Evolutionary conservation across 2,888 invertebrate species (phyloP), one percentile per base, ranked within the genome.

Genomic region (Dryobota labecula): DNA sequence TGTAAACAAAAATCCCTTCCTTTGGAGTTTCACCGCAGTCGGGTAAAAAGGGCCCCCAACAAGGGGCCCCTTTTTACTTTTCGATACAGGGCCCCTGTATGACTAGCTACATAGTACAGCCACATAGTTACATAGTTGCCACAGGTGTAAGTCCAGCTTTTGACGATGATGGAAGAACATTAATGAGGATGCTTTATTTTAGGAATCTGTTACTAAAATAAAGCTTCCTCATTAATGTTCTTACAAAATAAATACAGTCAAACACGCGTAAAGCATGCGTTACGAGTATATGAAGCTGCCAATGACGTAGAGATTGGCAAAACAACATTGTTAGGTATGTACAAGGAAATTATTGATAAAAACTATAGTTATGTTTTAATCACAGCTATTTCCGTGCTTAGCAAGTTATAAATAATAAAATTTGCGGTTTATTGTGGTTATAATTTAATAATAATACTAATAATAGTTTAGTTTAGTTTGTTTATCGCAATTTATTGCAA

Each of bases 391-490:
- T 61, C 61, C 61, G 41, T 62, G 30, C 4, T 38, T 47, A 53
- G 20, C 41, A 20, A 38, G 33, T 61, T 45, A 43, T 64, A 49
- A 66, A 66, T 60, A 45, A 73, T 54, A 30, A 53, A 41, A 18
- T 53, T 36, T 66, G 62, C 47, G 30, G 69, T 73, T 78, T 57
- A 65, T n/a, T 38, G 51, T 27, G 13, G 49, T 47, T 57, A 38
- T 74, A n/a, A n/a, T n/a, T n/a, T n/a, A n/a, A n/a, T n/a, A n/a
- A n/a, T n/a, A n/a, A n/a, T n/a, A n/a, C n/a, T n/a, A n/a, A n/a
- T n/a, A n/a, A n/a, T n/a, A n/a, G n/a, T n/a, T n/a, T n/a, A n/a
- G n/a, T n/a, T n/a, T n/a, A n/a, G n/a, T n/a, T n/a, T n/a, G n/a
- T 24, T 27, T 11, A 15, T 27, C 5, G n/a, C 43, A 51, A 36